Evolutionary conservation across 2,888 invertebrate species (phyloP).

Genomic region (Harpalus rufipes): DNA sequence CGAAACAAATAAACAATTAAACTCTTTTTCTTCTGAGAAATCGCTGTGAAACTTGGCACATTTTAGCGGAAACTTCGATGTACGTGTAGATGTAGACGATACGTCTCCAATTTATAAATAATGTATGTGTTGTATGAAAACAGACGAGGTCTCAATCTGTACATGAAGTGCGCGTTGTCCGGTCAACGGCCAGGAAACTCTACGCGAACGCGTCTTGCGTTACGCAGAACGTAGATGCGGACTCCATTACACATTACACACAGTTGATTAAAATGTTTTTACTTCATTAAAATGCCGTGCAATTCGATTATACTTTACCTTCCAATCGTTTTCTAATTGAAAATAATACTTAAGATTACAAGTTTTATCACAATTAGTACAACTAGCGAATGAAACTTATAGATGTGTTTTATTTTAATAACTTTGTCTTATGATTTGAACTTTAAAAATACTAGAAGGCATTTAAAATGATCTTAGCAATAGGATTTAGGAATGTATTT

Average conservation of each 20-base stretch:
- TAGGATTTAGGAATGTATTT: too few species aligned
- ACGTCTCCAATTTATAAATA: slow-evolving; percentile 21
- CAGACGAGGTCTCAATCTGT: slow-evolving; percentile 9
- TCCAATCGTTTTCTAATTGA: background rate
- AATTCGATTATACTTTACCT: background rate
- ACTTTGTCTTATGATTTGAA: too few species aligned
- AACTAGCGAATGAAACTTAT: too few species aligned
- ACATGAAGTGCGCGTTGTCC: background rate
- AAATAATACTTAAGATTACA: background rate
- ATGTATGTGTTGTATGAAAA: slow-evolving; percentile 29
- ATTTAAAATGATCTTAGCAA: too few species aligned
- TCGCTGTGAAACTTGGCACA: background rate
- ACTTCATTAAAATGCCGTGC: background rate
- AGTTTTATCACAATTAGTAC: background rate
- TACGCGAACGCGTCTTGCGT: background rate
- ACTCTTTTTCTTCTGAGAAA: background rate
- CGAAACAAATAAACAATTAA: slow-evolving; percentile 1
- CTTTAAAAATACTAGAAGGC: too few species aligned
- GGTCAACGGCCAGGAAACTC: background rate
- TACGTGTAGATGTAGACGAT: slow-evolving; percentile 11
- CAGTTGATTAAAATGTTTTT: background rate
- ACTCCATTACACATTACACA: background rate
- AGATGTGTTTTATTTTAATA: too few species aligned
- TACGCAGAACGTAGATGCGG: background rate
- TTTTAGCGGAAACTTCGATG: slow-evolving; percentile 7